phyloP scores from a whole-genome alignment of 1,140 invertebrate species.

The Cherax quadricarinatus region DNA sequence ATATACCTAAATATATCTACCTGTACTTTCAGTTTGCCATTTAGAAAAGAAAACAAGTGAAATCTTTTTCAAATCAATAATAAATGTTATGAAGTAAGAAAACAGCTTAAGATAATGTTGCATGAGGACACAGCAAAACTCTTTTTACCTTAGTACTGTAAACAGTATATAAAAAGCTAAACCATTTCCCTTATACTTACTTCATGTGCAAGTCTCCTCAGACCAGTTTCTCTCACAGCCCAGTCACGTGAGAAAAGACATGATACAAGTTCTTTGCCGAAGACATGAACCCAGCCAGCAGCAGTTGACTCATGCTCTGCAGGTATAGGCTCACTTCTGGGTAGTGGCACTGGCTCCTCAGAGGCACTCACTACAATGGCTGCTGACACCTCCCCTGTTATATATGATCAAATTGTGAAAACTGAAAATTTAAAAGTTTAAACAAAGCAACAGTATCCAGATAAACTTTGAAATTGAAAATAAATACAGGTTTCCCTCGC shows the following conservation, averaged over 20 bases:
- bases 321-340: constrained; percentile 77
- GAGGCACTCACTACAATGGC: constrained; percentile 61
- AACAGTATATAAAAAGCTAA: too few relatives aligned
- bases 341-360: constrained; percentile 73
- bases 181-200: constrained; percentile 60
- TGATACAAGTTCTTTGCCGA: constrained; percentile 77
- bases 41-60: too few relatives aligned
- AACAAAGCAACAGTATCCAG: too few relatives aligned
- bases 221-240: constrained; percentile 77
- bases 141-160: too few relatives aligned
- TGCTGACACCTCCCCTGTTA: constrained; percentile 74
- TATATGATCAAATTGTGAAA: constrained; percentile 30
- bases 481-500: too few relatives aligned
- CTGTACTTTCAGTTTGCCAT: too few relatives aligned
- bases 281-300: constrained; percentile 77
- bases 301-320: constrained; percentile 75
- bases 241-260: constrained; percentile 78
- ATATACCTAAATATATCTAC: too few relatives aligned
- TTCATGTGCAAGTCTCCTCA: constrained; percentile 76
- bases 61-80: too few relatives aligned
- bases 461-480: too few relatives aligned
- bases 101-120: too few relatives aligned
- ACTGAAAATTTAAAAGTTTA: background rate
- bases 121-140: too few relatives aligned
- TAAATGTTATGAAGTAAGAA: too few relatives aligned